Evolutionary conservation across 2,113 vertebrate species (phyloP).

Genomic region (Grallaria varia): DNA sequence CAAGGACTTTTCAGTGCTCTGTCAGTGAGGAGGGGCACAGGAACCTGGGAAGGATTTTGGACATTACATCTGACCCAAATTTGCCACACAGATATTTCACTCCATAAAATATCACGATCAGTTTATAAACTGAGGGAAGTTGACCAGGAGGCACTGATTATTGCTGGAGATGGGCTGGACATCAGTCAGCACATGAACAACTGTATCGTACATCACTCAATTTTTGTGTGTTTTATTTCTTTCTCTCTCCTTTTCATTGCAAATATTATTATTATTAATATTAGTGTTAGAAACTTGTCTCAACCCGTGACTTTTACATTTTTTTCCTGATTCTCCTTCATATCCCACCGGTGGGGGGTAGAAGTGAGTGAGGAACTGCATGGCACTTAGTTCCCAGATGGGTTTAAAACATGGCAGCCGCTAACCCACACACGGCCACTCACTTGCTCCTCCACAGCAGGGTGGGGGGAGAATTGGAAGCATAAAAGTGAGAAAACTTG

Average conservation of each 20-base stretch:
- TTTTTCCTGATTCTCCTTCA: not conserved
- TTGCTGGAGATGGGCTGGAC: rapidly evolving
- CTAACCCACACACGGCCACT: not conserved
- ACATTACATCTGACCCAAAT: rapidly evolving
- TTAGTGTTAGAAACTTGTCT: not conserved
- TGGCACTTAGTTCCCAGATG: not conserved
- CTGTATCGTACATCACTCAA: not conserved
- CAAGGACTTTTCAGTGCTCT: not conserved
- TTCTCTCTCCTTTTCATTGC: not conserved
- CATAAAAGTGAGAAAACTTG: not conserved
- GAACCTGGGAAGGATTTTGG: not conserved
- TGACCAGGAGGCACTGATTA: rapidly evolving
- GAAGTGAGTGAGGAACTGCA: not conserved
- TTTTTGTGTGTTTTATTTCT: not conserved
- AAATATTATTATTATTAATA: not conserved
- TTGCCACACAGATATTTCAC: no score
- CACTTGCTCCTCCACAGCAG: rapidly evolving
- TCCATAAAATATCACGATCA: not conserved
- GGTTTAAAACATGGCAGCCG: not conserved
- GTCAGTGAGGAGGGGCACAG: not conserved
- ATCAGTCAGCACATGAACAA: no score
- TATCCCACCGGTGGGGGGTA: not conserved
- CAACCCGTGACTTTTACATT: not conserved
- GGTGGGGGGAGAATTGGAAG: not conserved
- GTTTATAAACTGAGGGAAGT: not conserved